Percentiles rank a stretch among this genome's conserved stretches.
phyloP scores from a whole-genome alignment of 1,140 invertebrate genomes.

The Sminthurides bifidus region DNA sequence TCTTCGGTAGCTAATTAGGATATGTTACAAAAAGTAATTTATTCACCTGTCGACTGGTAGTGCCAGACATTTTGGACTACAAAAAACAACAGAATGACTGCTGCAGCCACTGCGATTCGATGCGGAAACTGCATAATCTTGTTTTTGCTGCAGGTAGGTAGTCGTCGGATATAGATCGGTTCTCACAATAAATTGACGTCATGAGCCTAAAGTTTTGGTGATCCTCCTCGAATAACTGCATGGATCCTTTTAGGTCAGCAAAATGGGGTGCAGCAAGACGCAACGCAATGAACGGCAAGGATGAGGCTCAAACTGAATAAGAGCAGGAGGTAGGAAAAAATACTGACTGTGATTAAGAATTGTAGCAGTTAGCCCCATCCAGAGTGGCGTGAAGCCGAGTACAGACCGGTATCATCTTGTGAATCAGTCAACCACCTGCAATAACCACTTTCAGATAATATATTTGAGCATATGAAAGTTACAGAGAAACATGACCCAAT shows the following conservation, averaged over 20 bases:
- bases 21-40: background rate
- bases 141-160: background rate
- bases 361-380: too few relatives aligned
- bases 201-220: slow-evolving; percentile 10
- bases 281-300: background rate
- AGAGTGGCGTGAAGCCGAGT: too few relatives aligned
- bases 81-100: slow-evolving; percentile 15
- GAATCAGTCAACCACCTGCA: too few relatives aligned
- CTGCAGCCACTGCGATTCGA: slow-evolving; percentile 18
- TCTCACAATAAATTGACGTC: slow-evolving; percentile 5
- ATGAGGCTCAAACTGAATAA: background rate
- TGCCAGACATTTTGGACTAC: slow-evolving; percentile 18
- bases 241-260: background rate
- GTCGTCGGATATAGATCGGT: background rate
- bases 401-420: too few relatives aligned
- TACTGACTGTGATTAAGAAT: too few relatives aligned
- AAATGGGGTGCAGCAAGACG: background rate
- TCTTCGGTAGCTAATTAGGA: background rate
- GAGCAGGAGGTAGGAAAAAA: too few relatives aligned
- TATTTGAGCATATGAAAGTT: too few relatives aligned
- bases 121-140: slow-evolving; percentile 29
- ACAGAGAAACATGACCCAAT: too few relatives aligned
- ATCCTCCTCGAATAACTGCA: background rate
- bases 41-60: slow-evolving; percentile 1
- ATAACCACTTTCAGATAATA: too few relatives aligned